Conservation (phyloP, 2,797 vertebrate genomes). For the Tangara arthus region DNA sequence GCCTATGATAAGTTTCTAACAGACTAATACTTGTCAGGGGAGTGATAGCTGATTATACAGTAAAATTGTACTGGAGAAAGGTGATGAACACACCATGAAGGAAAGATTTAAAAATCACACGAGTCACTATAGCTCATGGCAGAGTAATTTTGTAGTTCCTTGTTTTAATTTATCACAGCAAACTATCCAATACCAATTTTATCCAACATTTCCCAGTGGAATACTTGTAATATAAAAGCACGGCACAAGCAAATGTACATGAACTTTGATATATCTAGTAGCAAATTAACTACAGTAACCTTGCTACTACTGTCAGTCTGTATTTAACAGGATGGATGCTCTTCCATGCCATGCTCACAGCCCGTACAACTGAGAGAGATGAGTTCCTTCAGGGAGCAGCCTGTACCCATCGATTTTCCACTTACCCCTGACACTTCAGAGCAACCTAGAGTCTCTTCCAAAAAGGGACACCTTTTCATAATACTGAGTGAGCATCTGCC, state of each 20-base stretch:
- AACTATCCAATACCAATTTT: not conserved
- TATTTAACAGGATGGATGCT: not conserved
- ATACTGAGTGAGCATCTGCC: not conserved
- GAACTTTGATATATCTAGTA: not conserved
- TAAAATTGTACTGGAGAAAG: conserved; percentile 48
- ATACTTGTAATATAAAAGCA: not conserved
- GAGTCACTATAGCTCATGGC: conserved; percentile 7
- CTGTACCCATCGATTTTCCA: not conserved
- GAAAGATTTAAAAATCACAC: conserved; percentile 32
- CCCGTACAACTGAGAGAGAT: not conserved
- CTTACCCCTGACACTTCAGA: not conserved
- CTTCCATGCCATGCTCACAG: not conserved
- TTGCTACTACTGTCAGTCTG: not conserved
- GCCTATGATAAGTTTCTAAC: conserved; percentile 54
- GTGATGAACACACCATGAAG: conserved; percentile 24
- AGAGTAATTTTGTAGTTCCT: conserved; percentile 35
- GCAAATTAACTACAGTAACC: not conserved
- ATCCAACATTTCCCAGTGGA: not conserved
- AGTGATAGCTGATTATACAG: conserved; percentile 62
- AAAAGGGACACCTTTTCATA: not conserved
- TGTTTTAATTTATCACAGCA: conserved; percentile 38
- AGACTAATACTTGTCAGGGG: conserved; percentile 61
- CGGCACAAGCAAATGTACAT: not conserved
- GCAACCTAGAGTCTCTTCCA: not conserved
- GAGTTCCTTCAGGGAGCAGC: not conserved